Conservation (phyloP, 2,888 invertebrate species). For the Lasioglossum zephyrum region DNA sequence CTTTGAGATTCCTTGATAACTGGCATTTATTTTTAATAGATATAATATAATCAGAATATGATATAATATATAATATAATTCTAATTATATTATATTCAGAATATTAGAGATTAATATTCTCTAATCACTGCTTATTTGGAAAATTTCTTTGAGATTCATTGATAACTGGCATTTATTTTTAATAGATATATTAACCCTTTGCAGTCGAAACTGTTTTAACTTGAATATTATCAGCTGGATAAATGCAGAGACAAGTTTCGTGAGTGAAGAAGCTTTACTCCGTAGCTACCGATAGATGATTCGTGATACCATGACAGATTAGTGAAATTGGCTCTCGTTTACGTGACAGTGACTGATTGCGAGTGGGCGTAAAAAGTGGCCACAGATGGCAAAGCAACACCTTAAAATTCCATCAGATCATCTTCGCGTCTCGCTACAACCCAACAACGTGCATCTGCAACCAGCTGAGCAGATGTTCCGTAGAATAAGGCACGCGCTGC, state of each 20-base stretch:
- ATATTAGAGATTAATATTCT: not conserved
- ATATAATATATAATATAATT: no score
- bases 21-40: no score
- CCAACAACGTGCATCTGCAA: constrained; percentile 51
- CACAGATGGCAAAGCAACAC: constrained; percentile 38
- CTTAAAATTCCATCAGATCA: constrained; percentile 40
- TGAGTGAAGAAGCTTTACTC: not conserved
- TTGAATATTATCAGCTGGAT: not conserved
- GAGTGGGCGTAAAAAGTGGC: constrained; percentile 5
- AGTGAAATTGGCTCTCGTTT: constrained; percentile 8
- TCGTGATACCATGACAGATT: not conserved
- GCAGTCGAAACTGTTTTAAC: no score
- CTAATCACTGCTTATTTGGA: no score
- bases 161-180: no score
- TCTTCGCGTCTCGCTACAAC: constrained; percentile 26
- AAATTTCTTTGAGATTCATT: no score
- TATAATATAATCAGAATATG: no score
- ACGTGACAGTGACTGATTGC: constrained; percentile 16
- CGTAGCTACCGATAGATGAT: not conserved
- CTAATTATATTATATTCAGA: not conserved
- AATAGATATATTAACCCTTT: no score
- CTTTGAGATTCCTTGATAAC: no score
- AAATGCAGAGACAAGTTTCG: not conserved
- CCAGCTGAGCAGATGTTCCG: constrained; percentile 62
- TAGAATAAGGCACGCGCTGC: constrained; percentile 62